Evolutionary conservation across 2,888 invertebrate species (phyloP).

Genomic region (Isoperla grammatica): DNA sequence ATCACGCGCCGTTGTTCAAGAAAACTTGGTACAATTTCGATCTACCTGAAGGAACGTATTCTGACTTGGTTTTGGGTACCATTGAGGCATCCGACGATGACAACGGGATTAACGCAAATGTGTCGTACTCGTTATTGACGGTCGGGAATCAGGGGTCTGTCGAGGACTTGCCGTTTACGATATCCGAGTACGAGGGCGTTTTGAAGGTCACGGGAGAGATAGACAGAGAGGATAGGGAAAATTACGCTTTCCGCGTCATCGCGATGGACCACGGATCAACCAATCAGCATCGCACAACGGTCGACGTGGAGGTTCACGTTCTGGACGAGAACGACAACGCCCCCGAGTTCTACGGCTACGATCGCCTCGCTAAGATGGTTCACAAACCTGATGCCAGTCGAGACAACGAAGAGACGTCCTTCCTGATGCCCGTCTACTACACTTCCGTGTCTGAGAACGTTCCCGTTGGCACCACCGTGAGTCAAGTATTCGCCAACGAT

Average conservation of each 20-base stretch:
- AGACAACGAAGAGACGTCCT: conserved; percentile 35
- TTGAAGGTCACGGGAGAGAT: conserved; percentile 67
- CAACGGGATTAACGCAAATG: conserved; percentile 70
- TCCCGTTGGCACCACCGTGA: conserved; percentile 66
- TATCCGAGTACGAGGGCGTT: conserved; percentile 62
- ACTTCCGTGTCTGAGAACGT: conserved; percentile 69
- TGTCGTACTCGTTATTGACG: conserved; percentile 55
- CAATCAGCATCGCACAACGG: conserved; percentile 60
- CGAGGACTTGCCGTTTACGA: conserved; percentile 57
- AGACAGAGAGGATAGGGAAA: conserved; percentile 68
- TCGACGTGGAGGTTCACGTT: conserved; percentile 74
- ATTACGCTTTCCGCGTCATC: conserved; percentile 62
- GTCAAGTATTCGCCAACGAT: conserved; percentile 75
- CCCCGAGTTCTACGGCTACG: conserved; percentile 72
- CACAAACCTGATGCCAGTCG: conserved; percentile 51
- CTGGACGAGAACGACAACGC: conserved; percentile 80
- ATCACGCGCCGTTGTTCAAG: conserved; percentile 76
- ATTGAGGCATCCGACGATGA: conserved; percentile 75
- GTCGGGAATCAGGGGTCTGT: conserved; percentile 42
- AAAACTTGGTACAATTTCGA: conserved; percentile 80
- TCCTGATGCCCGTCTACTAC: conserved; percentile 63
- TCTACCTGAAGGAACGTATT: conserved; percentile 71
- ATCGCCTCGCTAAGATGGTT: conserved; percentile 47
- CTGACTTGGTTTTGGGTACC: conserved; percentile 63
- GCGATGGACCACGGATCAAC: conserved; percentile 31